Percentiles rank a stretch among this genome's conserved stretches.
phyloP scores from a whole-genome alignment of 2,113 vertebrate species.

The Alectura lathami region DNA sequence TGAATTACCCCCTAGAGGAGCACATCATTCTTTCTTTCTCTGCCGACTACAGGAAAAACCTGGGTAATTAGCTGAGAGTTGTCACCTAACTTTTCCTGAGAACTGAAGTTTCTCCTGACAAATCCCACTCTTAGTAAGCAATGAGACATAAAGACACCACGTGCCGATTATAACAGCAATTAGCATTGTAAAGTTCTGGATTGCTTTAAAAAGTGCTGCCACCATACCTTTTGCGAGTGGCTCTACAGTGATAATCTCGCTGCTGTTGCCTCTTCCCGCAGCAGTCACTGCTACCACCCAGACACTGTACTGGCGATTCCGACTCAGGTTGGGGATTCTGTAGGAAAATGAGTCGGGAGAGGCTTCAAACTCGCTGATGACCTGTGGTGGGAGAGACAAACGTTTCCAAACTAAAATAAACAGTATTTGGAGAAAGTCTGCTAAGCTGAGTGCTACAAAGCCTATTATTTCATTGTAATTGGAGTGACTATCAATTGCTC shows the following conservation, averaged over 20 bases:
- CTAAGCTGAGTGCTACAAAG: neutral
- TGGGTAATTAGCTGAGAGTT: neutral
- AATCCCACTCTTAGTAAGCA: neutral
- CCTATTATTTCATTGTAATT: neutral
- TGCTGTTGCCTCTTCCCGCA: conserved; percentile 95
- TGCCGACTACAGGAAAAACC: conserved; percentile 45
- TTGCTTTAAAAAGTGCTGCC: neutral
- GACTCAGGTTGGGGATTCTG: conserved; percentile 92
- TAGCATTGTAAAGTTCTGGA: neutral
- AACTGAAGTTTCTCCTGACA: neutral
- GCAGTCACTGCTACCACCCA: conserved; percentile 98
- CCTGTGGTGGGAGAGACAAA: conserved; percentile 82
- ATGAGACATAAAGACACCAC: neutral
- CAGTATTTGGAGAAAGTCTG: neutral
- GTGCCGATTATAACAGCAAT: neutral
- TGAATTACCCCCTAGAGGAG: neutral
- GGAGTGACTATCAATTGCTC: neutral
- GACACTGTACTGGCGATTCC: conserved; percentile 94
- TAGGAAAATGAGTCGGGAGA: conserved; percentile 95
- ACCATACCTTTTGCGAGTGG: conserved; percentile 90
- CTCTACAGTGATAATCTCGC: conserved; percentile 95
- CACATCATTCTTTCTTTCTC: neutral
- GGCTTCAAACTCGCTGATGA: conserved; percentile 98
- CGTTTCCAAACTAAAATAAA: conserved; percentile 69
- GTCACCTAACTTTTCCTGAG: neutral